phyloP scores from a whole-genome alignment of 2,888 invertebrate species.

The Podotricha telesiphe region DNA sequence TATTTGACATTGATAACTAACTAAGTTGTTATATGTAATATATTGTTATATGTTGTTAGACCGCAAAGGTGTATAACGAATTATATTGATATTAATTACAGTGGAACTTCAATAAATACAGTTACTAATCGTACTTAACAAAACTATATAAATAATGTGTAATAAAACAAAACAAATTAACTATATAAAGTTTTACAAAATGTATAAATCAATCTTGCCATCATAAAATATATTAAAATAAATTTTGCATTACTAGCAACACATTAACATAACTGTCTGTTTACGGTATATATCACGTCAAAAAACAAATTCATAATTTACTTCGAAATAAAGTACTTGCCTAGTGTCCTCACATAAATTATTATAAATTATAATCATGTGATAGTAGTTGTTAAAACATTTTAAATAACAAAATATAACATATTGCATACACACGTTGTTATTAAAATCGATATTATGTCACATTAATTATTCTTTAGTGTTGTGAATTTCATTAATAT shows the following conservation, averaged over 20 bases:
- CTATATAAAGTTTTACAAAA: neutral
- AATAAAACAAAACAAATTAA: neutral
- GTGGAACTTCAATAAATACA: neutral
- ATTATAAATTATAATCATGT: conserved; percentile 59
- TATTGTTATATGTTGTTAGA: too few species aligned
- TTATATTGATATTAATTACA: neutral
- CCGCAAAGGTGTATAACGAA: too few species aligned
- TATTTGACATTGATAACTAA: conserved; percentile 3
- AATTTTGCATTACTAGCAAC: conserved; percentile 20
- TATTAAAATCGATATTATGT: conserved; percentile 30
- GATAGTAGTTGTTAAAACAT: conserved; percentile 46
- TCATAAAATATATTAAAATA: neutral
- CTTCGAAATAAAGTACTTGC: conserved; percentile 23
- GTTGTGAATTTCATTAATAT: conserved; percentile 31
- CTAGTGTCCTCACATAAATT: conserved; percentile 46
- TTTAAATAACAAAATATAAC: conserved; percentile 36
- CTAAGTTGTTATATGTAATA: too few species aligned
- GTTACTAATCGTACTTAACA: neutral
- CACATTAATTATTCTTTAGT: conserved; percentile 24
- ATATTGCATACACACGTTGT: conserved; percentile 15
- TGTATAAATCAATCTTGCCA: neutral
- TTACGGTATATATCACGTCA: conserved; percentile 37
- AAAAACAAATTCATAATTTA: conserved; percentile 36
- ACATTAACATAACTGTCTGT: conserved; percentile 40
- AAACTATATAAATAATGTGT: neutral